Conservation (phyloP, 2,797 vertebrate genomes). For the Loriculus beryllinus region DNA sequence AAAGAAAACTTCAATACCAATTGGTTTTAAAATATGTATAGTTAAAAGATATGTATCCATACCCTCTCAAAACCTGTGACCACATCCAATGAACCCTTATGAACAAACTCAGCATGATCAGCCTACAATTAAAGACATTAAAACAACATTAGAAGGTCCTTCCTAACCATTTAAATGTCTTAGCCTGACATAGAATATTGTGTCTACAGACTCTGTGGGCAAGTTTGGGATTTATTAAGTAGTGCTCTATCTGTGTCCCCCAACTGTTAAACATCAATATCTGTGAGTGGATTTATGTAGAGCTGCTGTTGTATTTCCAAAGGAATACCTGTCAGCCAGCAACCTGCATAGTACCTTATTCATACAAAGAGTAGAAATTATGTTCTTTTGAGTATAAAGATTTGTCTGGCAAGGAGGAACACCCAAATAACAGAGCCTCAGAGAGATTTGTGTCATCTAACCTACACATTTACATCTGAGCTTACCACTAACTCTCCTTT, state of each 20-base stretch:
- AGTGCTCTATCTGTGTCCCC: too few relatives aligned
- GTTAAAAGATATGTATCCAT: neutral
- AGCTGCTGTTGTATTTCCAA: neutral
- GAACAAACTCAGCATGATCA: neutral
- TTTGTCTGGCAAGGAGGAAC: neutral
- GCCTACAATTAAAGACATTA: neutral
- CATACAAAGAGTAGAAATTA: neutral
- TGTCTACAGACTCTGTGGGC: neutral
- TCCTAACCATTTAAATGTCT: neutral
- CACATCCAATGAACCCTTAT: neutral
- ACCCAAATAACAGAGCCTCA: neutral
- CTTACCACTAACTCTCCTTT: neutral
- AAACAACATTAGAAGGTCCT: neutral
- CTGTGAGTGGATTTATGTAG: neutral
- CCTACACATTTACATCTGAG: neutral
- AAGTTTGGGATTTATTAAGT: neutral
- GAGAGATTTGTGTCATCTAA: neutral
- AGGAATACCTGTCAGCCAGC: neutral
- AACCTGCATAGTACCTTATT: neutral
- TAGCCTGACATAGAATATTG: neutral
- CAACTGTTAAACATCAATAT: neutral
- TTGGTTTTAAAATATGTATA: neutral
- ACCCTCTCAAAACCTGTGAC: neutral
- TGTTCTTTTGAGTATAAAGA: neutral
- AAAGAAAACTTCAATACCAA: neutral